These are phyloP conservation scores for Drosophila varians DNA, from an alignment of 1,140 invertebrate species.

Conservation along the genomic window DNA sequence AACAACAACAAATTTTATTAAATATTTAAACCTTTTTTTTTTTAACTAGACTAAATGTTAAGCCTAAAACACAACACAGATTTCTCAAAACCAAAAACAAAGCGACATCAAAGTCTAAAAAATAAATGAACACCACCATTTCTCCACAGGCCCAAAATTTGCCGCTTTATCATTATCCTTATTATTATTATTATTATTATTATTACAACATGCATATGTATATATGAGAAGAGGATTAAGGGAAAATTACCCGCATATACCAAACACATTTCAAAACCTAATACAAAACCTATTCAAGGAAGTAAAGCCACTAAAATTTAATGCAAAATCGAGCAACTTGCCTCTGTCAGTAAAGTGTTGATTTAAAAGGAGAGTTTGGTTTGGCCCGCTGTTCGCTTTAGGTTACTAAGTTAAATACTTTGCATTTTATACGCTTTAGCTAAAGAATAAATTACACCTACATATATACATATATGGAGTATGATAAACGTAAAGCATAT, in stretches of 20 bases:
- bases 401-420: slow-evolving; percentile 66
- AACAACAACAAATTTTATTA: slow-evolving; percentile 46
- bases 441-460: slow-evolving; percentile 62
- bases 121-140: slow-evolving; percentile 35
- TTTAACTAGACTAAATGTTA: slow-evolving; percentile 47
- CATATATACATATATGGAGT: slow-evolving; percentile 48
- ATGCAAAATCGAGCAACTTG: slow-evolving; percentile 45
- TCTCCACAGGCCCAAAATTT: slow-evolving; percentile 66
- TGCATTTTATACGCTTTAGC: slow-evolving; percentile 80
- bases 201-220: slow-evolving; percentile 38
- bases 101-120: slow-evolving; percentile 7
- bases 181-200: slow-evolving; percentile 54
- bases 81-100: slow-evolving; percentile 27
- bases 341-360: slow-evolving; percentile 40
- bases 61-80: slow-evolving; percentile 30
- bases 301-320: slow-evolving; percentile 32
- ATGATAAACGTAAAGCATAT: slow-evolving; percentile 36
- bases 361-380: too few species aligned
- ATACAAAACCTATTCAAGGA: slow-evolving; percentile 47
- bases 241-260: slow-evolving; percentile 58
- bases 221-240: slow-evolving; percentile 27
- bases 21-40: slow-evolving; percentile 46
- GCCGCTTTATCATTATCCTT: slow-evolving; percentile 25
- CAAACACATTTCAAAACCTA: slow-evolving; percentile 67
- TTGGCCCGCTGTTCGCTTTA: slow-evolving; percentile 40